Evolutionary conservation across 2,888 invertebrate genomes (phyloP).

Genomic region (Sycophila texana): DNA sequence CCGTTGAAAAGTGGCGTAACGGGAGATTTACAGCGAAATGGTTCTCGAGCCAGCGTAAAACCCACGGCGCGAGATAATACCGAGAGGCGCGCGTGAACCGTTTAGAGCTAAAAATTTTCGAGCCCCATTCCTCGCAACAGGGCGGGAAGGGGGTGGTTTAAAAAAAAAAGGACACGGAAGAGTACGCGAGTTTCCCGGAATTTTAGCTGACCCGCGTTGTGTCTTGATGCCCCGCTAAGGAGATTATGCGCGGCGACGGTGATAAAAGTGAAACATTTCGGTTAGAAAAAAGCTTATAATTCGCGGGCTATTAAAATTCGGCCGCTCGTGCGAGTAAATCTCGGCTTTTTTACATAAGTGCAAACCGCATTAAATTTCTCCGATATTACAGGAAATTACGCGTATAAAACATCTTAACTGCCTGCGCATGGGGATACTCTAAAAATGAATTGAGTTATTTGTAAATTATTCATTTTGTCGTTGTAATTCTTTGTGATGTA

Average conservation of each 20-base stretch:
- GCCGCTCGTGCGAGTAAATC: slow-evolving; percentile 26
- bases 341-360: slow-evolving; percentile 13
- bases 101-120: slow-evolving; percentile 16
- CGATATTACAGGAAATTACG: slow-evolving; percentile 33
- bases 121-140: neutral
- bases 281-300: slow-evolving; percentile 30
- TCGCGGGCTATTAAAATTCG: slow-evolving; percentile 36
- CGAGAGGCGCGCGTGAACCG: too few relatives aligned
- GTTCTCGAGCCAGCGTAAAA: neutral
- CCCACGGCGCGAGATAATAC: neutral
- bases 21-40: neutral
- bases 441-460: slow-evolving; percentile 26
- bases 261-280: slow-evolving; percentile 46
- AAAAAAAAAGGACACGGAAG: neutral
- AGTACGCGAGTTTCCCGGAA: neutral
- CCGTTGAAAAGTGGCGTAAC: neutral
- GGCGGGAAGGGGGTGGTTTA: neutral
- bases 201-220: slow-evolving; percentile 6
- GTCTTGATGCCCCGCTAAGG: slow-evolving; percentile 13
- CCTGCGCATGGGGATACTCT: neutral
- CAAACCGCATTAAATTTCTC: slow-evolving; percentile 14
- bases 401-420: slow-evolving; percentile 47
- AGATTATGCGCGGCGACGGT: slow-evolving; percentile 57
- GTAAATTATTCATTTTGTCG: slow-evolving; percentile 26
- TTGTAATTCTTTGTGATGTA: too few relatives aligned